Base-by-base conservation (phyloP, 2,113 vertebrate species). In the Cinclus cinclus region DNA sequence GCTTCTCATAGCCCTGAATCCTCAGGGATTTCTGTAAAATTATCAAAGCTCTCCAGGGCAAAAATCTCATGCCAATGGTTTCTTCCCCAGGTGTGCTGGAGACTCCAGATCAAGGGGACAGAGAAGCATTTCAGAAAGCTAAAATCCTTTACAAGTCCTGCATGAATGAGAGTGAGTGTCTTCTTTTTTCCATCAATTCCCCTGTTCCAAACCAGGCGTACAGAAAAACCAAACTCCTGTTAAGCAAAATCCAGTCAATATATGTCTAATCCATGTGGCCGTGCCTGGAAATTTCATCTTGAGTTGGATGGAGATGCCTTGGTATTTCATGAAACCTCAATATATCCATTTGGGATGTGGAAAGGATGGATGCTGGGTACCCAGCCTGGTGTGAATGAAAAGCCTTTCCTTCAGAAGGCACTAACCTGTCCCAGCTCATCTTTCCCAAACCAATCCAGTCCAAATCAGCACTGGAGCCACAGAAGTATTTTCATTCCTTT, bases 111-210 rank as follows among this genome's bases (percentile, higher is more conserved):
- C 69, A 95, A 74, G 77, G 94, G 56, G 99, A 99, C 95, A 98
- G 99, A 91, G 98, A 98, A 2, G 99, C 99, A 37, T 98, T 99
- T 95, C 98, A 88, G 96, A 99, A 99, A 96, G 99, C 99, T 76
- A 99, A 99, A 97, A 96, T 92, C 58, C 98, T 99, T 30, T 99
- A 99, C 95, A 98, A 94, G 88, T 99, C 99, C 68, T 99, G 99
- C 97, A 99, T 99, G 98, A 99, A 99, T 47, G 98, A 99, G 86
- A 99, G 99, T 99, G 97, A 99, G 99, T 97, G 23, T 67, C n/a
- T 49, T 65, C 69, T 71, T 59, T 9, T 9, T 94, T 63, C 44
- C 73, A 22, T 14, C 9, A 6, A 37, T 73, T 33, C 55, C 35
- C 33, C 33, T 62, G 25, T 25, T 88, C 52, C 11, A 27, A 22